A percentile compares a stretch with the other conserved stretches of the same genome.
These are phyloP conservation scores for Emys orbicularis DNA, from an alignment of 2,797 vertebrate species.

Conservation along the genomic window DNA sequence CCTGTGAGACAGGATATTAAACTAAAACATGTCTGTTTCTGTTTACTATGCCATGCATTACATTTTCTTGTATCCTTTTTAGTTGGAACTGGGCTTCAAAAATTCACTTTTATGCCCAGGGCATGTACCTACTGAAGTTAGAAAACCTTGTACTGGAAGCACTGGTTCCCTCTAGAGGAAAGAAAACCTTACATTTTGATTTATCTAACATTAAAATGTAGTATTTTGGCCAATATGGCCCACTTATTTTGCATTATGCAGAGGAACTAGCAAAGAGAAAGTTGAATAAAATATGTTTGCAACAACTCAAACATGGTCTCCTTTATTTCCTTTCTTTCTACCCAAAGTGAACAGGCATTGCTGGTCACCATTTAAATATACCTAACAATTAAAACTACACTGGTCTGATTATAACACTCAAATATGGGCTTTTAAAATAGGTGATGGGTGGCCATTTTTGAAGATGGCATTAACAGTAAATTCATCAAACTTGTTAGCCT, in stretches of 20 bases:
- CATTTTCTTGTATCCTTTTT: background rate
- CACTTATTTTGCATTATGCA: background rate
- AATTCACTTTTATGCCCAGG: background rate
- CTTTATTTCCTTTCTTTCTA: background rate
- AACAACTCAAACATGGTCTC: background rate
- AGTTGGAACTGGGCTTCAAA: background rate
- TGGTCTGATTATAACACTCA: background rate
- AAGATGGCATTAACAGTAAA: slow-evolving; percentile 5
- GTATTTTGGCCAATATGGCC: background rate
- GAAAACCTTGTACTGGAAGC: background rate
- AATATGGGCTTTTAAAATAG: background rate
- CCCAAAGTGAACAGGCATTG: background rate
- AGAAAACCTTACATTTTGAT: background rate
- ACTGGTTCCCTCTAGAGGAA: background rate
- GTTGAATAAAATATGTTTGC: background rate
- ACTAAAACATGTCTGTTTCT: slow-evolving; percentile 14
- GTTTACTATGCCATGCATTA: slow-evolving; percentile 35
- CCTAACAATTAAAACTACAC: background rate
- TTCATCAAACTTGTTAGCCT: slow-evolving; percentile 36
- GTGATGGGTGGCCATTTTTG: background rate
- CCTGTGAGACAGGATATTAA: slow-evolving; percentile 47
- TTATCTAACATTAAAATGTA: background rate
- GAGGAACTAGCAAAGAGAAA: background rate
- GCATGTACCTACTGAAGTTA: background rate
- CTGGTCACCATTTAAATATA: background rate